Percentiles rank a stretch among this genome's conserved stretches.
Evolutionary conservation across 2,797 vertebrate species (phyloP).

Genomic region (Sitta carolinensis): DNA sequence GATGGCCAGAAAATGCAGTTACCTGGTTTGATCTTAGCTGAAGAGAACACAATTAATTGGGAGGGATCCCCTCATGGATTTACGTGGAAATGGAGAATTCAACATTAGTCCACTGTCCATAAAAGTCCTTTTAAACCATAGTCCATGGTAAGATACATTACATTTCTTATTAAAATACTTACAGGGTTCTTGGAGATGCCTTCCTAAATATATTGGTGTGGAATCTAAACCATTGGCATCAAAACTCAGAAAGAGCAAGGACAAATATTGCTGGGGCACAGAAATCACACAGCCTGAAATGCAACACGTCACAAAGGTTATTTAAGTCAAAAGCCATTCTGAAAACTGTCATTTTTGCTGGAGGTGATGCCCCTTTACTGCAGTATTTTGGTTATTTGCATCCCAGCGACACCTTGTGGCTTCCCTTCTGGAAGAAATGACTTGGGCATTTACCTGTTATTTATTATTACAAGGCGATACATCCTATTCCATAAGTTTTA

Average conservation of each 20-base stretch:
- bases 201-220: background rate
- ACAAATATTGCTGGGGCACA: background rate
- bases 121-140: background rate
- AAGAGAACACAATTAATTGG: background rate
- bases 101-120: background rate
- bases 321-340: background rate
- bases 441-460: accelerated
- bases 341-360: background rate
- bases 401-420: constrained; percentile 59
- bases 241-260: background rate
- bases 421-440: background rate
- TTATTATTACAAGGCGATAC: accelerated
- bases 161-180: background rate
- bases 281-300: accelerated
- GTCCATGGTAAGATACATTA: background rate
- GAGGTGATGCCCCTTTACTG: background rate
- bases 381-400: background rate
- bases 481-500: accelerated
- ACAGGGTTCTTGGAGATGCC: background rate
- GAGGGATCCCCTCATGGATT: background rate
- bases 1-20: background rate
- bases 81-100: background rate
- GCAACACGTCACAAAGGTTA: background rate
- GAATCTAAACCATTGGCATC: background rate
- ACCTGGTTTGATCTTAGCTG: background rate